These are phyloP conservation scores for Machimus atricapillus DNA, from an alignment of 2,888 invertebrate species.

Conservation along the genomic window DNA sequence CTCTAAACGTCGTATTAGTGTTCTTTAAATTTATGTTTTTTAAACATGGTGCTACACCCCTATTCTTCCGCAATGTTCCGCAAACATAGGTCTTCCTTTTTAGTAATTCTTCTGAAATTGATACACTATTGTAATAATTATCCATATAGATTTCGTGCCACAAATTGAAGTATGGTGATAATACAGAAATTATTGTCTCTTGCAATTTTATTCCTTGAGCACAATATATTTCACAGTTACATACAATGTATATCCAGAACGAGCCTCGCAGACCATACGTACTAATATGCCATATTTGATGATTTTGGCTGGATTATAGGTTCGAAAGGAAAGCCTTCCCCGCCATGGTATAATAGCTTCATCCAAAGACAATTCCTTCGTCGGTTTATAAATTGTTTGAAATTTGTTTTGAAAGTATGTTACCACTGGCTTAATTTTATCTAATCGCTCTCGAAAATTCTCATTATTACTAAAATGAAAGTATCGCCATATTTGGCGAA, in stretches of 20 bases:
- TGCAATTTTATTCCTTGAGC: conserved; percentile 12
- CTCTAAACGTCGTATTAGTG: not conserved
- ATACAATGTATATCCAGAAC: not conserved
- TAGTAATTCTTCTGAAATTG: no score
- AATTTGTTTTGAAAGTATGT: not conserved
- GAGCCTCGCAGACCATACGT: not conserved
- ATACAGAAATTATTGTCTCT: conserved; percentile 2
- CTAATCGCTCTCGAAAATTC: not conserved
- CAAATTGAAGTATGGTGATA: not conserved
- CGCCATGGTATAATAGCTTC: conserved; percentile 16
- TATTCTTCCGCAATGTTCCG: not conserved
- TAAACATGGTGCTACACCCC: not conserved
- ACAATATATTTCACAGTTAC: not conserved
- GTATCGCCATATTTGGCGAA: not conserved
- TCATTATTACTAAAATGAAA: no score
- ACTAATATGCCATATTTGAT: not conserved
- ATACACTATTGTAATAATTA: conserved; percentile 42
- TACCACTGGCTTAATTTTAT: conserved; percentile 9
- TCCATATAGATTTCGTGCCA: conserved; percentile 41
- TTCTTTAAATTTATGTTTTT: not conserved
- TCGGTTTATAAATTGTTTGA: not conserved
- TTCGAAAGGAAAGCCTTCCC: not conserved
- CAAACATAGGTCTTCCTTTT: not conserved
- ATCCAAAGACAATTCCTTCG: not conserved
- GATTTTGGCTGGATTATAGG: not conserved